A percentile compares a stretch with the other conserved stretches of the same genome.
Evolutionary conservation across 2,797 vertebrate genomes (phyloP).

Genomic region (Aphelocoma californica): DNA sequence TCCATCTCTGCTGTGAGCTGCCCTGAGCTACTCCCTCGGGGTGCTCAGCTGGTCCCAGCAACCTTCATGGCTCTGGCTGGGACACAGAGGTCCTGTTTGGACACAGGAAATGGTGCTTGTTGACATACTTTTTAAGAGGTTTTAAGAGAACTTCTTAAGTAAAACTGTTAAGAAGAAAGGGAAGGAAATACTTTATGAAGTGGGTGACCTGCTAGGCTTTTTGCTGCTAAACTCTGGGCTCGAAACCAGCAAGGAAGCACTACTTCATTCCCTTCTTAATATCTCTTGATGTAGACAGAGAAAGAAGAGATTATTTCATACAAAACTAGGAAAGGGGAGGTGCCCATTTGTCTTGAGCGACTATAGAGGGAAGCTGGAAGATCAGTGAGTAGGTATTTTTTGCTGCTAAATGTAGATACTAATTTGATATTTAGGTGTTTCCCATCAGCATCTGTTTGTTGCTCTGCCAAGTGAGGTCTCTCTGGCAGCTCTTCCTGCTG

Average conservation of each 20-base stretch:
- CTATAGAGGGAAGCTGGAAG: background rate
- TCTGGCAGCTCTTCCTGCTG: background rate
- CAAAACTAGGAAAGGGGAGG: background rate
- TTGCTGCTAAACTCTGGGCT: background rate
- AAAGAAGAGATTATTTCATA: background rate
- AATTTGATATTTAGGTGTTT: background rate
- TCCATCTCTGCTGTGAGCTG: background rate
- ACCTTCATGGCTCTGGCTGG: background rate
- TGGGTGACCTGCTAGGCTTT: fast-evolving
- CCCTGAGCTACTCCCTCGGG: background rate
- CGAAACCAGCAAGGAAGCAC: background rate
- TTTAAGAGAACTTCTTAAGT: background rate
- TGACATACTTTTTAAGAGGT: background rate
- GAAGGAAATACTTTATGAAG: background rate
- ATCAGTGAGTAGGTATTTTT: background rate
- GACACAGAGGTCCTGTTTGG: background rate
- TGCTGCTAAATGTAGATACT: background rate
- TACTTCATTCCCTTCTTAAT: background rate
- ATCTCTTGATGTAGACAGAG: fast-evolving
- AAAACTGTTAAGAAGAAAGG: background rate
- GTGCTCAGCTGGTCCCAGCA: background rate
- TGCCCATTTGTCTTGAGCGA: background rate
- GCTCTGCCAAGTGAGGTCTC: background rate
- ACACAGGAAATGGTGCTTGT: background rate
- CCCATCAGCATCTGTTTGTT: background rate